Evolutionary conservation across 2,797 vertebrate species (phyloP).

Genomic region (Sebastes vulpes): DNA sequence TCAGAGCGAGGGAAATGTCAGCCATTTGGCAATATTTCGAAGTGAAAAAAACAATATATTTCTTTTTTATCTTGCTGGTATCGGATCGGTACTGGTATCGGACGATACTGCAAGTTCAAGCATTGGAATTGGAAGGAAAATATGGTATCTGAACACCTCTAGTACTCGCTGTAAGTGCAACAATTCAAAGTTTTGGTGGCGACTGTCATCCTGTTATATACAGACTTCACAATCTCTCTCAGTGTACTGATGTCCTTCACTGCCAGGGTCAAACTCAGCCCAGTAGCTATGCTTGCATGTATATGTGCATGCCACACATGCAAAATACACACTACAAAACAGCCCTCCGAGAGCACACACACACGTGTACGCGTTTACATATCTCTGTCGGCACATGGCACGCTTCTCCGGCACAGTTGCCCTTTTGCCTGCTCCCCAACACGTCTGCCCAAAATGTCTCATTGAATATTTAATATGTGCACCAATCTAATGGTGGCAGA

Average conservation of each 20-base stretch:
- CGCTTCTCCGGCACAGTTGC: conserved; percentile 48
- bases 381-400: conserved; percentile 44
- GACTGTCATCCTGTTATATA: not conserved
- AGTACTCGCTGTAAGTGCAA: too few species aligned
- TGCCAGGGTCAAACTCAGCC: not conserved
- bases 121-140: too few species aligned
- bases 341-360: not conserved
- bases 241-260: not conserved
- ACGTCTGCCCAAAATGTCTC: conserved; percentile 74
- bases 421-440: conserved; percentile 63
- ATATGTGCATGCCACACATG: not conserved
- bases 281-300: not conserved
- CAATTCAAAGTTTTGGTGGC: not conserved
- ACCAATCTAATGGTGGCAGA: conserved; percentile 62
- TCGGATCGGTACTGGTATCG: too few species aligned
- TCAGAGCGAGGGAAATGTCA: too few species aligned
- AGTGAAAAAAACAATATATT: too few species aligned
- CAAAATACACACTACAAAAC: not conserved
- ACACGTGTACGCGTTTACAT: conserved; percentile 3
- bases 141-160: too few species aligned
- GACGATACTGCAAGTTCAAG: too few species aligned
- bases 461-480: conserved; percentile 76
- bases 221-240: not conserved
- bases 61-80: too few species aligned
- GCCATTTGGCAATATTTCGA: too few species aligned